phyloP scores from a whole-genome alignment of 2,113 vertebrate genomes.

The Gymnorhina tibicen region DNA sequence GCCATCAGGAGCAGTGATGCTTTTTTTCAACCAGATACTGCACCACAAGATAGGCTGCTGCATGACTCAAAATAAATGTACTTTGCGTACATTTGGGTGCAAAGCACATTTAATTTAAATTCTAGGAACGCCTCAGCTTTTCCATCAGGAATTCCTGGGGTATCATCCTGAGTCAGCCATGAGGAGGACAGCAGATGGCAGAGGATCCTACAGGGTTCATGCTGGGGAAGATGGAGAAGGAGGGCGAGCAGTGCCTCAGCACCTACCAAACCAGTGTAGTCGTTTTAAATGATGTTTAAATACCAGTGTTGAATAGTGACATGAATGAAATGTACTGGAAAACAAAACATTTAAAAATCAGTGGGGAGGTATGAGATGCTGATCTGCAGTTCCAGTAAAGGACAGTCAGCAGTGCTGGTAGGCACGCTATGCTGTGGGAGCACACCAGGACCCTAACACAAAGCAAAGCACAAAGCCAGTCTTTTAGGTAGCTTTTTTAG shows the following conservation, averaged over 20 bases:
- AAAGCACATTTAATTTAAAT: not conserved
- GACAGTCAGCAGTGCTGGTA: not conserved
- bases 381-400: not conserved
- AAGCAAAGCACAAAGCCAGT: not conserved
- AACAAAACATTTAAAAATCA: not conserved
- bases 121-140: not conserved
- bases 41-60: not conserved
- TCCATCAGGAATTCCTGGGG: not conserved
- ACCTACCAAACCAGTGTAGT: not conserved
- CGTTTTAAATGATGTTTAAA: not conserved
- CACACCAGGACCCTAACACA: not conserved
- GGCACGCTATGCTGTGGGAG: rapidly evolving
- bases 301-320: not conserved
- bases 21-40: not conserved
- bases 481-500: not conserved
- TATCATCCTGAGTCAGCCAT: not conserved
- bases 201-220: not conserved
- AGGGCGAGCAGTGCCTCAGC: not conserved
- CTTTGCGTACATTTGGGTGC: not conserved
- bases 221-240: not conserved
- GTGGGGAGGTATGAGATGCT: not conserved
- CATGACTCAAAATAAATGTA: not conserved
- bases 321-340: not conserved
- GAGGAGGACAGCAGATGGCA: not conserved
- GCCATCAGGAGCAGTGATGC: not conserved